Conservation (phyloP, 2,113 vertebrate genomes). For the Dendrocopos noguchii region DNA sequence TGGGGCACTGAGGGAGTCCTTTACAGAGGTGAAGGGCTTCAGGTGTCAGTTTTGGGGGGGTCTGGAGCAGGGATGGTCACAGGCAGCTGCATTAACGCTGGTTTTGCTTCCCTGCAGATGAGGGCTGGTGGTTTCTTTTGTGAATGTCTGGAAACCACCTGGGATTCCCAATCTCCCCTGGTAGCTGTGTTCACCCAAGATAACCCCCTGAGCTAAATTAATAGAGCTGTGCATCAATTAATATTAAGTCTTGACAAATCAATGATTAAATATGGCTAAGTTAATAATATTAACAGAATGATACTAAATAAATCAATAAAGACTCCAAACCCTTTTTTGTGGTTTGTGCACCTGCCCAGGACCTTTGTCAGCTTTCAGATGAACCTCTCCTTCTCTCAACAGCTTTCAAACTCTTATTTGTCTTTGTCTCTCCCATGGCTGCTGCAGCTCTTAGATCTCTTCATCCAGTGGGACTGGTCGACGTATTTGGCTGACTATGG, state of each 20-base stretch:
- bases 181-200: neutral
- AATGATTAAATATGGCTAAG: accelerated
- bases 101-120: neutral
- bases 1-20: accelerated
- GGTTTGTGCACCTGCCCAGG: neutral
- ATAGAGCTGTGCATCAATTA: neutral
- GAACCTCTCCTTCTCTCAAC: neutral
- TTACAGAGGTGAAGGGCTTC: neutral
- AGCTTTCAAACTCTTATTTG: neutral
- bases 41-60: neutral
- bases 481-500: conserved; percentile 95
- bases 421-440: neutral
- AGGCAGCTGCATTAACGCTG: neutral
- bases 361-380: neutral
- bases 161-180: neutral
- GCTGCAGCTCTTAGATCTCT: conserved; percentile 91
- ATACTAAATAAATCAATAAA: neutral
- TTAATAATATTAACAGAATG: neutral
- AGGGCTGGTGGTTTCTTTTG: neutral
- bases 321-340: neutral
- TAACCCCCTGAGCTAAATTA: neutral
- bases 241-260: neutral
- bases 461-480: conserved; percentile 97
- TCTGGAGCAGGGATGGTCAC: neutral
- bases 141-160: neutral